phyloP scores from a whole-genome alignment of 2,797 vertebrate species.

The Halcyon badia region DNA sequence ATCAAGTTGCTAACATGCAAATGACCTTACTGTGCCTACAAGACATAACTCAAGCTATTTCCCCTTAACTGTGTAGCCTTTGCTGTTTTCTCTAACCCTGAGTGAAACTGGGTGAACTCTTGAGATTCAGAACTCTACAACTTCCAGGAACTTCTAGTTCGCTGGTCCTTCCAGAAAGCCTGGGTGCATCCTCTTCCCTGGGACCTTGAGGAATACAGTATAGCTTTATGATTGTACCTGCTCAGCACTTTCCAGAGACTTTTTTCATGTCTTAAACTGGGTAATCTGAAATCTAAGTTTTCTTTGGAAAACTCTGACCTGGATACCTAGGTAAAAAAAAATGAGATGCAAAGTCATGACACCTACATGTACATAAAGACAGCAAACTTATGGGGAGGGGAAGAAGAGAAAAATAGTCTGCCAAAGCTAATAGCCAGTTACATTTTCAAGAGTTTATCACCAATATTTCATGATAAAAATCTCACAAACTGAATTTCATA shows the following conservation, averaged over 20 bases:
- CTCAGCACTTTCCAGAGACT: not conserved
- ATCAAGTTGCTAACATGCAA: not conserved
- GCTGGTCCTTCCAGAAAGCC: not conserved
- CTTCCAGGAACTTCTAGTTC: not conserved
- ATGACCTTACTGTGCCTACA: not conserved
- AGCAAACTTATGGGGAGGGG: not conserved
- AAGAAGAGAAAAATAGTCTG: not conserved
- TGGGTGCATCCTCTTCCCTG: not conserved
- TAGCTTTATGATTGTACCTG: not conserved
- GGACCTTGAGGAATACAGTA: not conserved
- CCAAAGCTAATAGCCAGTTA: not conserved
- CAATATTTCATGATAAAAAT: not conserved
- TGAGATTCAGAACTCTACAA: not conserved
- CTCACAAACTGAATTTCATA: not conserved
- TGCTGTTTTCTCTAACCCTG: not conserved
- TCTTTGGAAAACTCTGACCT: not conserved
- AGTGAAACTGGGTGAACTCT: not conserved
- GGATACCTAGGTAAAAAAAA: not conserved
- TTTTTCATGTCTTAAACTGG: not conserved
- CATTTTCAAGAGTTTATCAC: not conserved
- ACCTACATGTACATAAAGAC: not conserved
- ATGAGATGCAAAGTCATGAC: not conserved
- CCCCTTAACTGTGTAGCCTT: not conserved
- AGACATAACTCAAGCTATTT: not conserved
- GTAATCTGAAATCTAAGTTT: not conserved